Evolutionary conservation across 1,140 invertebrate genomes (phyloP).

Genomic region (Drosophila triauraria): DNA sequence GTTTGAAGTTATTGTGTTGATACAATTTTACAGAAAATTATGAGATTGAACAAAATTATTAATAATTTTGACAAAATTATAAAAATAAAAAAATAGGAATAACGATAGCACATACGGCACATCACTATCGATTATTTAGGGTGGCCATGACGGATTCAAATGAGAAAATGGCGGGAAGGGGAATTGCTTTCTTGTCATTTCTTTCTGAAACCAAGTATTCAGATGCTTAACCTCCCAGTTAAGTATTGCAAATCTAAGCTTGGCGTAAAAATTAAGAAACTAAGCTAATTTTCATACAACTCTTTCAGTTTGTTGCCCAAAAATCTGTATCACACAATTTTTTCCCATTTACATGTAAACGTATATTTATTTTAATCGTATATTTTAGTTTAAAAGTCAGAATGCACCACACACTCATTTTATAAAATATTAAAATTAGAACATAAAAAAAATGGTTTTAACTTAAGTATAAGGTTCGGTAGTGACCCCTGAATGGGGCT

Average conservation of each 20-base stretch:
- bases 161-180: not conserved
- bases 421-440: slow-evolving; percentile 37
- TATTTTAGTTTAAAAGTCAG: slow-evolving; percentile 27
- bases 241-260: no score
- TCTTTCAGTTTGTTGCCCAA: no score
- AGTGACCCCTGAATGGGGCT: not conserved
- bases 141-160: not conserved
- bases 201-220: no score
- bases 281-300: no score
- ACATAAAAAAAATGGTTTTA: slow-evolving; percentile 25
- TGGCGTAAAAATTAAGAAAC: no score
- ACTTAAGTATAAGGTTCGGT: slow-evolving; percentile 10
- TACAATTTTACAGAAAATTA: no score
- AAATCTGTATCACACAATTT: not conserved
- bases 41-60: no score
- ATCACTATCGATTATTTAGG: not conserved
- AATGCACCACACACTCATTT: slow-evolving; percentile 17
- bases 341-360: slow-evolving; percentile 30
- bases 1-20: no score
- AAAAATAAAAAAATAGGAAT: no score
- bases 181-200: no score
- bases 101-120: not conserved
- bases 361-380: slow-evolving; percentile 45
- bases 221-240: no score
- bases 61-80: no score